Conservation (phyloP, 1,140 invertebrate genomes). For the Calosoma granatense region DNA sequence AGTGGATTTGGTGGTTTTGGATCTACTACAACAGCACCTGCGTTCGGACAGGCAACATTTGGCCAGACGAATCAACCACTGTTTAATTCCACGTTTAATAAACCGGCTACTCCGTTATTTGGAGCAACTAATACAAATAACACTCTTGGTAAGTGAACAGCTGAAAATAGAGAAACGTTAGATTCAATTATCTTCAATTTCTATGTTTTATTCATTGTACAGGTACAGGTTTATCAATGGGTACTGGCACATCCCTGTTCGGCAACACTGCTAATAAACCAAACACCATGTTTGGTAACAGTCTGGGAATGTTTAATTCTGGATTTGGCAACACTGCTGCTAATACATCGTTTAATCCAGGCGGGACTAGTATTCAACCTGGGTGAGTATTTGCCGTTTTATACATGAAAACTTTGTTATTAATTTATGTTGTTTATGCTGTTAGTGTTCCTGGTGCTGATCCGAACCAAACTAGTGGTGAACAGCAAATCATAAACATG, state of each 20-base stretch:
- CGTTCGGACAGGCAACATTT: constrained; percentile 21
- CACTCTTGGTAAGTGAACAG: background rate
- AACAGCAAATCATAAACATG: constrained; percentile 55
- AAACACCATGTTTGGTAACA: constrained; percentile 45
- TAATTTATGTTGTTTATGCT: constrained; percentile 1
- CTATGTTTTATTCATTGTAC: background rate
- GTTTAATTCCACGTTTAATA: background rate
- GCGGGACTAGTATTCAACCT: background rate
- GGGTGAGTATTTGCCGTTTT: background rate
- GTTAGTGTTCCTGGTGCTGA: background rate
- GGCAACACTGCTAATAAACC: constrained; percentile 38
- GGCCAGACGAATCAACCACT: constrained; percentile 18
- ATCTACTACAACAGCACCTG: constrained; percentile 27
- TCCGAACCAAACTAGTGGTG: background rate
- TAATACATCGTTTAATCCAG: constrained; percentile 18
- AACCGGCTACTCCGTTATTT: background rate
- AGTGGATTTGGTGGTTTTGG: constrained; percentile 37
- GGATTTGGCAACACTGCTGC: constrained; percentile 17
- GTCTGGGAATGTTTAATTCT: constrained; percentile 5
- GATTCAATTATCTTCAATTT: too few relatives aligned
- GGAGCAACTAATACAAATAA: background rate
- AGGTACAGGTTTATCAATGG: constrained; percentile 34
- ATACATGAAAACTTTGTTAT: constrained; percentile 12
- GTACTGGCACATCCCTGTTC: constrained; percentile 38
- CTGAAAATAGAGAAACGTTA: too few relatives aligned